These are phyloP conservation scores for Suncus etruscus DNA, from an alignment of 2,113 vertebrate genomes.

Conservation along the genomic window DNA sequence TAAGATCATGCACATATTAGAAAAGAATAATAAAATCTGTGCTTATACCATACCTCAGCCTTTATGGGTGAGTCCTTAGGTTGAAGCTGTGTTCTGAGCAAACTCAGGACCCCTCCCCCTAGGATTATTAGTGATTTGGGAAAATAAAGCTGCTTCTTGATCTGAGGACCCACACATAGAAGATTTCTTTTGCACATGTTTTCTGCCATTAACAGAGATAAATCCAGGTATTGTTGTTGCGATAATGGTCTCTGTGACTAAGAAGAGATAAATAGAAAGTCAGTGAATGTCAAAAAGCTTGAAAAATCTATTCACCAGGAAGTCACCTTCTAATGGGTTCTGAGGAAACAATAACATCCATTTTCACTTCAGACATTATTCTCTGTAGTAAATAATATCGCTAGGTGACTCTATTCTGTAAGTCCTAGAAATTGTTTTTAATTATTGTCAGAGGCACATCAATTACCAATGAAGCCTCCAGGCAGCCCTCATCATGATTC, in stretches of 20 bases:
- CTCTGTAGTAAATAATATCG: constrained; percentile 73
- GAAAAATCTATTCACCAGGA: constrained; percentile 64
- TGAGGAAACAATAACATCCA: constrained; percentile 54
- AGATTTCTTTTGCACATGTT: constrained; percentile 21
- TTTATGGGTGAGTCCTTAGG: not conserved
- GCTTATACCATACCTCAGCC: not conserved
- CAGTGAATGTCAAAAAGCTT: constrained; percentile 58
- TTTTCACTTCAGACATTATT: constrained; percentile 58
- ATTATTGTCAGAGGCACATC: constrained; percentile 75
- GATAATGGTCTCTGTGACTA: constrained; percentile 67
- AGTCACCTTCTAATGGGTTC: constrained; percentile 71
- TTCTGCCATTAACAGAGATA: constrained; percentile 63
- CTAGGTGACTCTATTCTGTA: constrained; percentile 49
- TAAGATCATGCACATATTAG: constrained; percentile 7
- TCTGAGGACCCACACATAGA: not conserved
- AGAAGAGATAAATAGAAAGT: constrained; percentile 67
- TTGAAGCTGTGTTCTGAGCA: not conserved
- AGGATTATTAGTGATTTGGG: not conserved
- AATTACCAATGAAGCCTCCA: constrained; percentile 61
- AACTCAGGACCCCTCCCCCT: constrained; percentile 32
- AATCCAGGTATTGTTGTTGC: constrained; percentile 46
- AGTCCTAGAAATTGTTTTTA: constrained; percentile 74
- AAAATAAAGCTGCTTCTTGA: not conserved
- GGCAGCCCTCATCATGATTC: constrained; percentile 45
- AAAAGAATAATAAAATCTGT: not conserved